Evolutionary conservation across 1,140 invertebrate species (phyloP).

Genomic region (Lethrus apterus): DNA sequence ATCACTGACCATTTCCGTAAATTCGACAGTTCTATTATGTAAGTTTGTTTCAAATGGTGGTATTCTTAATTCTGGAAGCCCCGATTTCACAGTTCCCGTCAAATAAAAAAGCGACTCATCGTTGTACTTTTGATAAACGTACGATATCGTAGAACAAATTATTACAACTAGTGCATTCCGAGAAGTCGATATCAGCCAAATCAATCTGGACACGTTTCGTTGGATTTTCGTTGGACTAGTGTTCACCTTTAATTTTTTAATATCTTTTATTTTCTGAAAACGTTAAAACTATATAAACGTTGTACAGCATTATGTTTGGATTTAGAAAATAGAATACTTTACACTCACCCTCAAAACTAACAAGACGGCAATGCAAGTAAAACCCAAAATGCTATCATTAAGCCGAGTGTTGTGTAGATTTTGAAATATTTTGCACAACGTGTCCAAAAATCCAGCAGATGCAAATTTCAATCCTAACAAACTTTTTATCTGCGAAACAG

Average conservation of each 20-base stretch:
- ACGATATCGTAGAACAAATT: slow-evolving; percentile 53
- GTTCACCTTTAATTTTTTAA: slow-evolving; percentile 34
- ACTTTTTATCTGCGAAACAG: slow-evolving; percentile 78
- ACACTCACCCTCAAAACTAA: slow-evolving; percentile 61
- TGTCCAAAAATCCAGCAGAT: slow-evolving; percentile 64
- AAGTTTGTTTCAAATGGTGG: slow-evolving; percentile 54
- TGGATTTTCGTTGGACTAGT: slow-evolving; percentile 39
- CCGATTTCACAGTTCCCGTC: slow-evolving; percentile 55
- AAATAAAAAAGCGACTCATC: slow-evolving; percentile 52
- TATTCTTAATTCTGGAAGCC: slow-evolving; percentile 50
- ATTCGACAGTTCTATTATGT: slow-evolving; percentile 44
- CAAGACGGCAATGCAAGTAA: slow-evolving; percentile 61
- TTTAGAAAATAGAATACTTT: not conserved
- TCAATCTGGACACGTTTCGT: slow-evolving; percentile 48
- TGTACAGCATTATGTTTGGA: slow-evolving; percentile 5
- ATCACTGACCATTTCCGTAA: slow-evolving; percentile 47
- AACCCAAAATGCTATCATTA: slow-evolving; percentile 62
- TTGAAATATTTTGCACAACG: slow-evolving; percentile 53
- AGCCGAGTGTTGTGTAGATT: slow-evolving; percentile 55
- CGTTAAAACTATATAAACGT: too few relatives aligned
- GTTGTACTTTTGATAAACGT: slow-evolving; percentile 40
- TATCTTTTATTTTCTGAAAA: slow-evolving; percentile 60
- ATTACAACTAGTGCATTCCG: slow-evolving; percentile 73
- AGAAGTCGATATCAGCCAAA: slow-evolving; percentile 70
- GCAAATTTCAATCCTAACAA: slow-evolving; percentile 70